Evolutionary conservation across 2,888 invertebrate species (phyloP).

Genomic region (Epicampocera succincta): DNA sequence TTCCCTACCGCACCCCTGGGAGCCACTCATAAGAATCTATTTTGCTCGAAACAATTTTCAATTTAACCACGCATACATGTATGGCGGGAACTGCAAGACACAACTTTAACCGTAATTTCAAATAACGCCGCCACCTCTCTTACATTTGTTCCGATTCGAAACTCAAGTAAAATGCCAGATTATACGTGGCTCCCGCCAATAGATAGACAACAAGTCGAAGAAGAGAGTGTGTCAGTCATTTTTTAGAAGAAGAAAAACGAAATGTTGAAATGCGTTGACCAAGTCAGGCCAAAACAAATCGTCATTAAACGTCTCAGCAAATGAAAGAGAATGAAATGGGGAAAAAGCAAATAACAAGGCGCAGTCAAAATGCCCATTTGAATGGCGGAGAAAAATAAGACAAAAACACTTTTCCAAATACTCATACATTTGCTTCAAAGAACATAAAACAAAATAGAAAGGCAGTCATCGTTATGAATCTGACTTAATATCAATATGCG

Average conservation of each 20-base stretch:
- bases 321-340: slow-evolving; percentile 17
- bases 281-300: slow-evolving; percentile 47
- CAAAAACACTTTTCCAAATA: too few species aligned
- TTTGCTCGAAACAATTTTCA: not conserved
- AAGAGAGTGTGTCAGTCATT: slow-evolving; percentile 46
- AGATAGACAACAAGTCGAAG: slow-evolving; percentile 38
- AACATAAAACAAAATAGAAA: slow-evolving; percentile 13
- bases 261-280: slow-evolving; percentile 50
- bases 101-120: slow-evolving; percentile 56
- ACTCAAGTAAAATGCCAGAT: slow-evolving; percentile 22
- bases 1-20: too few species aligned
- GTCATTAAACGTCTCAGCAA: slow-evolving; percentile 30
- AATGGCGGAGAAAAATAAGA: slow-evolving; percentile 37
- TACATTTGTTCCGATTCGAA: slow-evolving; percentile 7
- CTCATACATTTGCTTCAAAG: slow-evolving; percentile 34
- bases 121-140: slow-evolving; percentile 59
- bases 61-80: slow-evolving; percentile 5
- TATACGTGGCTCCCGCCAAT: slow-evolving; percentile 45
- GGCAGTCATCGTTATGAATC: slow-evolving; percentile 49
- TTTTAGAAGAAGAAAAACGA: slow-evolving; percentile 49
- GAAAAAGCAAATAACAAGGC: slow-evolving; percentile 32
- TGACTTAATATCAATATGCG: slow-evolving; percentile 35
- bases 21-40: too few species aligned
- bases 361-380: slow-evolving; percentile 50
- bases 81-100: slow-evolving; percentile 31